Base-by-base conservation (phyloP, 2,113 vertebrate species). In the Takifugu flavidus region DNA sequence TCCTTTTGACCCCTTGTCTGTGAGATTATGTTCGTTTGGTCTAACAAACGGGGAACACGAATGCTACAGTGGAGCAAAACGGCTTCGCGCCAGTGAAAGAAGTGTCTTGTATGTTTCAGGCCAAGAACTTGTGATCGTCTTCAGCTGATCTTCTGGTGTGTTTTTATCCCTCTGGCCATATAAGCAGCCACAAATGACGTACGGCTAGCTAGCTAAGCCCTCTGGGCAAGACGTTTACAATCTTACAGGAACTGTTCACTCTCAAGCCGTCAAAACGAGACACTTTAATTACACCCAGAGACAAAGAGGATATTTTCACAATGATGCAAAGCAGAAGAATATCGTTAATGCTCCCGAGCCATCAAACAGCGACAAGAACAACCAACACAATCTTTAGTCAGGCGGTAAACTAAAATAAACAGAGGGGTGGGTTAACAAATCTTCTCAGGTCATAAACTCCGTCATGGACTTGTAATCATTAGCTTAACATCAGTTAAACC, bases 401-500 rank as follows among this genome's bases (percentile, higher is more conserved):
- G 49, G 51, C 46, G 31, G 55, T 51, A 43, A 64, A 72, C 58
- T 45, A 25, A 59, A 56, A 56, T 57, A 25, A 58, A 65, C 57
- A 49, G 43, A 42, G 26, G 29, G 49, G 15, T 49, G 67, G 27
- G 56, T 49, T 63, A 57, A 64, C 52, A 59, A 71, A 76, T 26
- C 5, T 34, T 2, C 13, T 39, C 34, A 14, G 29, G 25, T 62
- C 49, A 72, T 69, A 70, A 72, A 62, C 39, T 26, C 25, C 26
- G 44, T 42, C 6, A 55, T 59, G 29, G 43, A 3, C 28, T 52
- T 61, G 27, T 61, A 56, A 72, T 84, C 59, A 79, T 74, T 73
- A 70, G 39, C 55, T 57, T 44, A 51, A 53, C 49, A 67, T 49
- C 28, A 43, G 14, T 25, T 31, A 13, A 15, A 63, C 20, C 13